phyloP scores from a whole-genome alignment of 2,113 vertebrate species.

The Phrynosoma blainvillii region DNA sequence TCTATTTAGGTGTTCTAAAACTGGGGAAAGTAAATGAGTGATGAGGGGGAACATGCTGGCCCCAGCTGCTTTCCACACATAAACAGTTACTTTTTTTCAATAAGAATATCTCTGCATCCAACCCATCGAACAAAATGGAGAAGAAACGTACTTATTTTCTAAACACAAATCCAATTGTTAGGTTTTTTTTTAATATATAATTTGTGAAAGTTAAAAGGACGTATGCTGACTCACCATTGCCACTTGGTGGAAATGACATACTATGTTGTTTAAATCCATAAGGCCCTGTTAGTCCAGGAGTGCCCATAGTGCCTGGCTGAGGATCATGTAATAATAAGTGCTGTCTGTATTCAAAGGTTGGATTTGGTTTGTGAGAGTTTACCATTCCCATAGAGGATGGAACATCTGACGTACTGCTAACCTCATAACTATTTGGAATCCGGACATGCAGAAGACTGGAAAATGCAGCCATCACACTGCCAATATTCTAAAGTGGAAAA shows the following conservation, averaged over 20 bases:
- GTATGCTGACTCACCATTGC: slow-evolving; percentile 82
- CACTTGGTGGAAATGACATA: slow-evolving; percentile 80
- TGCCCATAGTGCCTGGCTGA: slow-evolving; percentile 69
- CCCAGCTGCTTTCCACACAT: too few species aligned
- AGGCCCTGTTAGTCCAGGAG: slow-evolving; percentile 75
- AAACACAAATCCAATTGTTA: neutral
- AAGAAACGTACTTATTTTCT: neutral
- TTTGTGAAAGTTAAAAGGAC: neutral
- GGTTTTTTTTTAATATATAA: neutral
- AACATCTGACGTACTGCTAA: slow-evolving; percentile 84
- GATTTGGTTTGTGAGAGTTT: slow-evolving; percentile 76
- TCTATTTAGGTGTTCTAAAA: too few species aligned
- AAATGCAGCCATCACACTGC: slow-evolving; percentile 87
- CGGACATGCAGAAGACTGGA: slow-evolving; percentile 88
- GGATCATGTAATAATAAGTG: slow-evolving; percentile 76
- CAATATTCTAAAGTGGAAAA: slow-evolving; percentile 83
- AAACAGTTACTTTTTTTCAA: too few species aligned
- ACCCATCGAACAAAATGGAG: neutral
- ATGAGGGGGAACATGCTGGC: too few species aligned
- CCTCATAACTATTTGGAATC: slow-evolving; percentile 86
- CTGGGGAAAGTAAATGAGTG: too few species aligned
- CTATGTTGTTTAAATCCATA: slow-evolving; percentile 80
- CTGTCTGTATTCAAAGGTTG: slow-evolving; percentile 78
- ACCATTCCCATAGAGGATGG: slow-evolving; percentile 77
- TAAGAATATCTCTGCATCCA: too few species aligned